Base-by-base conservation (phyloP, 92 coral and sea anemone genomes). In the Anthopleura xanthogrammica region DNA sequence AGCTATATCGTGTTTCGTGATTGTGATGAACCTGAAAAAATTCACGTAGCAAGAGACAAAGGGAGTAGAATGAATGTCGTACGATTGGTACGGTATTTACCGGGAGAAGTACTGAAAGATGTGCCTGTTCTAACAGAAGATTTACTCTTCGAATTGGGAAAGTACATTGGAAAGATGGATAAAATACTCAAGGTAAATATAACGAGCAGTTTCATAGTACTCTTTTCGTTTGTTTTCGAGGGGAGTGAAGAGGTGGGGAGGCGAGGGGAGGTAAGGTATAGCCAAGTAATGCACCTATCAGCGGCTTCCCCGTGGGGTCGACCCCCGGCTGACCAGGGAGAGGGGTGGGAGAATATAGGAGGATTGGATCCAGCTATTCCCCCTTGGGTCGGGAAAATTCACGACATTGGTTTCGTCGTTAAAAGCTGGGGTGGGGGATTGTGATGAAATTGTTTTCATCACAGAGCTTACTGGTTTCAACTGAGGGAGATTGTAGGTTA, bases 61-160 rank as follows among this genome's bases (percentile, higher is more conserved):
- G 42, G 41, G 7, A 29, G 14, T 1, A 48, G 70, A 11, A 13
- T 22, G 17, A 41, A 83, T 80, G 88, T 85, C 17, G 86, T 92
- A 12, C 91, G 95, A 43, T 82, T 92, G 77, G 71, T 90, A n/a
- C 83, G 75, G 68, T 92, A 80, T 43, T 80, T 92, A 6, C 91
- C 91, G 0, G 95, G 95, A 16, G 81, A 76, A 57, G 77, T 76
- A 3, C 17, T 92, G 12, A 79, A 76, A 62, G 85, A 86, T 24
- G 87, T 75, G 5, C 4, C 54, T 1, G 14, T 77, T 39, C 77
- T 86, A 41, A 86, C 83, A 0, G 17, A 76, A 46, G 79, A 81
- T 16, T 42, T 90, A 19, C 83, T 82, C 46, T 82, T 72, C 82
- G 40, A 70, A 22, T 62, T 92, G 19, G 95, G 95, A 43, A 79